These are phyloP conservation scores for Macropus fuliginosus DNA, from an alignment of 2,797 vertebrate genomes.

Conservation along the genomic window DNA sequence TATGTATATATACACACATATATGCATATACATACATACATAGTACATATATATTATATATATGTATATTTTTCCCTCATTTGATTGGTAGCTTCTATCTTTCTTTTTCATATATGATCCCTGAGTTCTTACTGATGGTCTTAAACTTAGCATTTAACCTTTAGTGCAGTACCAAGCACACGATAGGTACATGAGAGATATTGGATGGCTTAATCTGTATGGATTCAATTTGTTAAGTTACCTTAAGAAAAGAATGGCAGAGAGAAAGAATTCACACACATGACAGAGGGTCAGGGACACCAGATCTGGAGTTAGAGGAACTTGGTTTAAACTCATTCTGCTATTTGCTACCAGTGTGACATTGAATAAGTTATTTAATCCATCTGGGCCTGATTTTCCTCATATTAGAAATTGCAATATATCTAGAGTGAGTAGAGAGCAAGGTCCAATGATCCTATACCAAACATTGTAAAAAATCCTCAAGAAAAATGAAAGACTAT, in stretches of 20 bases:
- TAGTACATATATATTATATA: no score
- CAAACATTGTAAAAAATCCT: background rate
- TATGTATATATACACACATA: no score
- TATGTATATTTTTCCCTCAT: background rate
- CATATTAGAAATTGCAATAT: background rate
- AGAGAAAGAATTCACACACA: background rate
- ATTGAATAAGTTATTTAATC: background rate
- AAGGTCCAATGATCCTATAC: background rate
- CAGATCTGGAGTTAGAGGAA: background rate
- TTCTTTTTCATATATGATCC: background rate
- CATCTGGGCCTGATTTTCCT: background rate
- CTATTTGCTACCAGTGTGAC: background rate
- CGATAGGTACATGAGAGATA: background rate
- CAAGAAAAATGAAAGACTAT: background rate
- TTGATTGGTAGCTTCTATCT: background rate
- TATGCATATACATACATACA: no score
- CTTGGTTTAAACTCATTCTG: background rate
- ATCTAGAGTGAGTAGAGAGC: background rate
- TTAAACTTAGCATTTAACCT: background rate
- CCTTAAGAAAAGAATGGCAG: background rate
- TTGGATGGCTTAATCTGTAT: background rate
- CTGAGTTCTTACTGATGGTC: background rate
- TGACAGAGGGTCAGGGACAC: background rate
- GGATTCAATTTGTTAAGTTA: background rate
- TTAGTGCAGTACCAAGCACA: background rate